Percentiles rank a stretch among this genome's conserved stretches.
Evolutionary conservation across 2,113 vertebrate species (phyloP).

Genomic region (Mobula hypostoma): DNA sequence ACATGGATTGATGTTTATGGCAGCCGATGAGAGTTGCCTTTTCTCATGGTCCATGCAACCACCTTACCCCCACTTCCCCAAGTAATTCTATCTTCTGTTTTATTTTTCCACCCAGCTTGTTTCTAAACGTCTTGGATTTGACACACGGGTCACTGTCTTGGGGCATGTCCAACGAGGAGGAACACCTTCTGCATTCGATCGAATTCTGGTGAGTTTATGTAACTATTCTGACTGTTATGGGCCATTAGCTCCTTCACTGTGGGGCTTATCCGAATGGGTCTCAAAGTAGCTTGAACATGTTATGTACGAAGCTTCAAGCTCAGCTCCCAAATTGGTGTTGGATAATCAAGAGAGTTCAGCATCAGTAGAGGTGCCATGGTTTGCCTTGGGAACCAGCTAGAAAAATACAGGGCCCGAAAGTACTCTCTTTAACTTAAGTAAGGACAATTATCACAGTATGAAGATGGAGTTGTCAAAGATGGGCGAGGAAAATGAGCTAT

Average conservation of each 20-base stretch:
- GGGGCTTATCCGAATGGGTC: not conserved
- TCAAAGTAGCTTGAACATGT: not conserved
- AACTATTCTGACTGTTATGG: not conserved
- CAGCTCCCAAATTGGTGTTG: not conserved
- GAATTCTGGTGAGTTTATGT: constrained; percentile 71
- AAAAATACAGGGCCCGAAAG: not conserved
- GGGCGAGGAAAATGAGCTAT: too few species aligned
- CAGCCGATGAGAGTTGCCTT: not conserved
- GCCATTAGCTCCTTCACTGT: not conserved
- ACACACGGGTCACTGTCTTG: constrained; percentile 83
- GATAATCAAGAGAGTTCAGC: not conserved
- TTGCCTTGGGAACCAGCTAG: not conserved
- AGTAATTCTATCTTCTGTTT: not conserved
- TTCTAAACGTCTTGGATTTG: constrained; percentile 73
- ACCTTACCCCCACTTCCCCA: not conserved
- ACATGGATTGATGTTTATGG: not conserved
- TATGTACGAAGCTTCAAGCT: not conserved
- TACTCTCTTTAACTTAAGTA: too few species aligned
- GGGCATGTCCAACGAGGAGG: constrained; percentile 91
- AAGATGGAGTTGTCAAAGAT: too few species aligned
- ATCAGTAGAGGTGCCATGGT: not conserved
- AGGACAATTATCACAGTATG: too few species aligned
- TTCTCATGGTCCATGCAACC: not conserved
- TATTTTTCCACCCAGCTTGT: constrained; percentile 62
- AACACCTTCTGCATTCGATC: constrained; percentile 84